Percentiles rank a stretch among this genome's conserved stretches.
Evolutionary conservation across 2,888 invertebrate genomes (phyloP).

Genomic region (Ypsolopha sequella): DNA sequence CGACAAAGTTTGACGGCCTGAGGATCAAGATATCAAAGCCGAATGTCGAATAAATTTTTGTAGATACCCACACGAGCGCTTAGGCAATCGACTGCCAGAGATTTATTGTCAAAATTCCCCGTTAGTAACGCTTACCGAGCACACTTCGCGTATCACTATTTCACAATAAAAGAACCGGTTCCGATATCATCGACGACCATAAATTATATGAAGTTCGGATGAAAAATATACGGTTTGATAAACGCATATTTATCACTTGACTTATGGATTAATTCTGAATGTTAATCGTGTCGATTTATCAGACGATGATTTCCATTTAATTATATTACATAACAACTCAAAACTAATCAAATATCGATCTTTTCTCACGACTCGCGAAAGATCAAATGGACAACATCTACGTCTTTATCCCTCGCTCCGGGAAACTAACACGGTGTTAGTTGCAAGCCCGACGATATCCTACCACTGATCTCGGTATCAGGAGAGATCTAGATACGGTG

Average conservation of each 20-base stretch:
- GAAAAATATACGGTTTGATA: slow-evolving; percentile 64
- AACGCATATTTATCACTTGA: slow-evolving; percentile 61
- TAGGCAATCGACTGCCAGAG: slow-evolving; percentile 67
- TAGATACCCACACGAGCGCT: slow-evolving; percentile 63
- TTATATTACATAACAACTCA: slow-evolving; percentile 4
- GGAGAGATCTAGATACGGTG: slow-evolving; percentile 53
- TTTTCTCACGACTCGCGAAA: neutral
- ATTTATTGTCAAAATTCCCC: slow-evolving; percentile 69
- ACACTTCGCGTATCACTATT: slow-evolving; percentile 69
- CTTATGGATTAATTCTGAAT: slow-evolving; percentile 46
- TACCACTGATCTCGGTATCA: slow-evolving; percentile 54
- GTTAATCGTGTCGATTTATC: slow-evolving; percentile 33
- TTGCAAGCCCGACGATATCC: slow-evolving; percentile 41
- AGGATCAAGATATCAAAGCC: slow-evolving; percentile 63
- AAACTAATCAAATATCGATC: neutral
- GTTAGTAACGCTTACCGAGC: slow-evolving; percentile 69
- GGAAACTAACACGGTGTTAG: slow-evolving; percentile 31
- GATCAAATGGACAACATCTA: neutral
- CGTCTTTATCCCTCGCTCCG: slow-evolving; percentile 11
- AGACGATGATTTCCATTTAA: slow-evolving; percentile 36
- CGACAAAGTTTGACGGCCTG: slow-evolving; percentile 35
- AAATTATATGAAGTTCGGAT: slow-evolving; percentile 64
- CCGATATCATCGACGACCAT: slow-evolving; percentile 67
- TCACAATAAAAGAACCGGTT: slow-evolving; percentile 70
- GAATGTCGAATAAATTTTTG: slow-evolving; percentile 60